Evolutionary conservation across 2,113 vertebrate species (phyloP).

Genomic region (Megatriorchis doriae): DNA sequence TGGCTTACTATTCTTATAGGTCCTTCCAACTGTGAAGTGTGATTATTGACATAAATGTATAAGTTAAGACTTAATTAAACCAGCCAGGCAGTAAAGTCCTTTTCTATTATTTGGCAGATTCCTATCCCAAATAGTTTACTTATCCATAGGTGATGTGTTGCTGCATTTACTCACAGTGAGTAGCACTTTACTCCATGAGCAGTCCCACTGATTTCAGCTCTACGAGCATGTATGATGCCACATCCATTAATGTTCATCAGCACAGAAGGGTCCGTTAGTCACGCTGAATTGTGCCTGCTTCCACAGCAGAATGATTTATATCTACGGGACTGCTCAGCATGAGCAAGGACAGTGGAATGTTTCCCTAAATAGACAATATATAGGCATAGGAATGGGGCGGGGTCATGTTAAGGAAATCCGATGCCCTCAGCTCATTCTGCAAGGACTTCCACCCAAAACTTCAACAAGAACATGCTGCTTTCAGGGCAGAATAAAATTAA

Average conservation of each 20-base stretch:
- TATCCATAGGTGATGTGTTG: background rate
- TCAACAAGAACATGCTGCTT: background rate
- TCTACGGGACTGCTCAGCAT: constrained; percentile 15
- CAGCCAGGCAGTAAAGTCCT: background rate
- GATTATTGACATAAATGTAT: background rate
- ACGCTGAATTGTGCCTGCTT: constrained; percentile 41
- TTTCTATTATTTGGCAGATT: background rate
- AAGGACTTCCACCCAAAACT: background rate
- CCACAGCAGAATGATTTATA: constrained; percentile 54
- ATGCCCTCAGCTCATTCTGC: constrained; percentile 2
- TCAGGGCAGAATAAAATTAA: background rate
- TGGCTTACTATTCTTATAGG: background rate
- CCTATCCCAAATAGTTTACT: background rate
- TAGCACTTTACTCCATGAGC: background rate
- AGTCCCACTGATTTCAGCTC: background rate
- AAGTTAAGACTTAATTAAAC: constrained; percentile 15
- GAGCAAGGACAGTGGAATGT: constrained; percentile 63
- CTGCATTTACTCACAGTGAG: background rate
- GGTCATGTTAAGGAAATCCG: constrained; percentile 30
- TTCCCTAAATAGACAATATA: constrained; percentile 65
- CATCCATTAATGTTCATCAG: constrained; percentile 54
- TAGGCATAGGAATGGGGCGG: constrained; percentile 32
- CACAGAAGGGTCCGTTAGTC: constrained; percentile 39
- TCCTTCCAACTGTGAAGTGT: background rate
- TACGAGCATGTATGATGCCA: background rate